Evolutionary conservation across 37 sponge, comb jelly and placozoan genomes (phyloP).

Genomic region (Geodia barretti): DNA sequence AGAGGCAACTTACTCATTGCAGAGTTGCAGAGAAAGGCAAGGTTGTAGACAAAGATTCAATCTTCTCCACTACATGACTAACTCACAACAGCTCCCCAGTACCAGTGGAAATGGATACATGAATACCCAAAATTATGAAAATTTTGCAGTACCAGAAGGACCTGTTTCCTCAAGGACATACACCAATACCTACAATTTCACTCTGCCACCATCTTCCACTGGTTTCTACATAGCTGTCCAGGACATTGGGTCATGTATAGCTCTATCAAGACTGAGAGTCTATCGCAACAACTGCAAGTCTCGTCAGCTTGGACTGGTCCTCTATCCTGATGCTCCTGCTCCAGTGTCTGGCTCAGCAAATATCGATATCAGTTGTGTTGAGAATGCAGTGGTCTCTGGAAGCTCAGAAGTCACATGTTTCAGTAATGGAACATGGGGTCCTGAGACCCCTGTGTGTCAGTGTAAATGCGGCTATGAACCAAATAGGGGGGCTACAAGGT

Average conservation of each 20-base stretch:
- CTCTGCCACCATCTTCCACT: background rate
- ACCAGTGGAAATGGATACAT: background rate
- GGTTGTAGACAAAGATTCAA: background rate
- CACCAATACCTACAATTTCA: background rate
- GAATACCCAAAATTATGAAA: background rate
- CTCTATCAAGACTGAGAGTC: background rate
- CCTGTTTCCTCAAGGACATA: background rate
- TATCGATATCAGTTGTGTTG: background rate
- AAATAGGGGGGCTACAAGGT: too few species aligned
- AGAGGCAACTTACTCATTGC: background rate
- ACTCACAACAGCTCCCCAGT: background rate
- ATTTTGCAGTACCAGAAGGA: background rate
- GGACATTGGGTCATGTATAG: background rate
- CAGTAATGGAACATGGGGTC: background rate
- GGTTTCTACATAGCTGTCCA: background rate
- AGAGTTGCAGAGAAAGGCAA: background rate
- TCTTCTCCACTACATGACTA: background rate
- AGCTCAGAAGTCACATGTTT: background rate
- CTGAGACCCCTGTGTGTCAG: background rate
- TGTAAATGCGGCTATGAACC: background rate
- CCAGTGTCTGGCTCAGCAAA: background rate
- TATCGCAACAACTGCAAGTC: background rate
- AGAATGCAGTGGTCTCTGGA: background rate
- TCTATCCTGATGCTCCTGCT: background rate
- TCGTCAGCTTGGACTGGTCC: background rate